Evolutionary conservation across 2,113 vertebrate species (phyloP).

Genomic region (Entomyzon cyanotis): DNA sequence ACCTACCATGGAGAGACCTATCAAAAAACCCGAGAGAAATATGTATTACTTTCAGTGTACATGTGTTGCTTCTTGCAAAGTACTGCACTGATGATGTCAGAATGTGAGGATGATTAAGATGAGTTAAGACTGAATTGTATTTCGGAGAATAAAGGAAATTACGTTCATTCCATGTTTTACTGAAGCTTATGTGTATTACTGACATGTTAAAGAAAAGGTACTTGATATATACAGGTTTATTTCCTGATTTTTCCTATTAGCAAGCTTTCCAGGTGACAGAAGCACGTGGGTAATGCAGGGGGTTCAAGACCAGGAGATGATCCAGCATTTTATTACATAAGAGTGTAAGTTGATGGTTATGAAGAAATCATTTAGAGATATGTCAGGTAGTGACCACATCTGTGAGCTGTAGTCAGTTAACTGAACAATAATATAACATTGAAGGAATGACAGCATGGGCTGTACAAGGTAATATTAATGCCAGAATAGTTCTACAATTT

Average conservation of each 20-base stretch:
- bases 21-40: not conserved
- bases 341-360: not conserved
- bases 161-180: not conserved
- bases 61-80: not conserved
- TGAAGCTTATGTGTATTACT: not conserved
- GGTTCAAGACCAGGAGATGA: not conserved
- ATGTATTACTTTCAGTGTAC: not conserved
- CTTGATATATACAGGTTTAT: not conserved
- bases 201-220: not conserved
- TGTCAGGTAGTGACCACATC: not conserved
- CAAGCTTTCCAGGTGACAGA: not conserved
- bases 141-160: not conserved
- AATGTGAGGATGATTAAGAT: not conserved
- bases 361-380: not conserved
- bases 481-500: not conserved
- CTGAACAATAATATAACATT: not conserved
- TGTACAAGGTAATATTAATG: not conserved
- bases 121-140: not conserved
- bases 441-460: not conserved
- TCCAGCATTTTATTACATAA: not conserved
- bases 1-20: not conserved
- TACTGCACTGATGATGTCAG: not conserved
- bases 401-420: not conserved
- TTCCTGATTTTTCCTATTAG: not conserved
- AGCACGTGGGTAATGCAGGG: not conserved